These are phyloP conservation scores for Syncerus caffer DNA, from an alignment of 2,797 vertebrate genomes.

Conservation along the genomic window DNA sequence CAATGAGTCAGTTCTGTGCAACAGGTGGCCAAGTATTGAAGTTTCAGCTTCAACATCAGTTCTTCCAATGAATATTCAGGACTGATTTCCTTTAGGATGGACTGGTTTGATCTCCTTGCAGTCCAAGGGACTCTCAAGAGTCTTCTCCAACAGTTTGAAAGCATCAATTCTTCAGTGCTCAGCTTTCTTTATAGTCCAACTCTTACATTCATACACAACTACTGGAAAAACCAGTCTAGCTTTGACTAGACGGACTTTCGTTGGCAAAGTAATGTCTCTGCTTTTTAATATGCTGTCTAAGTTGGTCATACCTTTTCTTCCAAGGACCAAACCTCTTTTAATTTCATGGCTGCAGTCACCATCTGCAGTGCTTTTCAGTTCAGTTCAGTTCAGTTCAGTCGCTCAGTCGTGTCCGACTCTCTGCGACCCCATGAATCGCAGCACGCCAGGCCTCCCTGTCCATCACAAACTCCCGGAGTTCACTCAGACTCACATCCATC, in stretches of 20 bases:
- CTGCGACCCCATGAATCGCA: rapidly evolving
- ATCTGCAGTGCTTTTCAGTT: neutral
- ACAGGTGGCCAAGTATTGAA: neutral
- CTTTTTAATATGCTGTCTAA: neutral
- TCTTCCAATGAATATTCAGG: neutral
- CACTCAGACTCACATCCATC: neutral
- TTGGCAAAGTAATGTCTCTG: neutral
- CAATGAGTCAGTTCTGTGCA: neutral
- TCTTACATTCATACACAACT: neutral
- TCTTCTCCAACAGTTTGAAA: neutral
- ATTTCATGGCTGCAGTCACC: neutral
- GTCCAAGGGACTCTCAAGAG: neutral
- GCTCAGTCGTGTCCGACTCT: neutral
- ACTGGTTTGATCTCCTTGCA: neutral
- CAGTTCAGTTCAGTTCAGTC: neutral
- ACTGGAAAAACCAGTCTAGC: neutral
- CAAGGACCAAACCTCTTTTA: neutral
- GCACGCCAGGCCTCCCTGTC: neutral
- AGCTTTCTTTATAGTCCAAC: neutral
- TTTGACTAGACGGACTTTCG: neutral
- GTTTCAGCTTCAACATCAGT: neutral
- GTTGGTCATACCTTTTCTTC: neutral
- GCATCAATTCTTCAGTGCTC: neutral
- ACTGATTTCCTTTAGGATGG: neutral
- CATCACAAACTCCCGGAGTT: neutral